Evolutionary conservation across 2,888 invertebrate genomes (phyloP).

Genomic region (Apotomis turbidana): DNA sequence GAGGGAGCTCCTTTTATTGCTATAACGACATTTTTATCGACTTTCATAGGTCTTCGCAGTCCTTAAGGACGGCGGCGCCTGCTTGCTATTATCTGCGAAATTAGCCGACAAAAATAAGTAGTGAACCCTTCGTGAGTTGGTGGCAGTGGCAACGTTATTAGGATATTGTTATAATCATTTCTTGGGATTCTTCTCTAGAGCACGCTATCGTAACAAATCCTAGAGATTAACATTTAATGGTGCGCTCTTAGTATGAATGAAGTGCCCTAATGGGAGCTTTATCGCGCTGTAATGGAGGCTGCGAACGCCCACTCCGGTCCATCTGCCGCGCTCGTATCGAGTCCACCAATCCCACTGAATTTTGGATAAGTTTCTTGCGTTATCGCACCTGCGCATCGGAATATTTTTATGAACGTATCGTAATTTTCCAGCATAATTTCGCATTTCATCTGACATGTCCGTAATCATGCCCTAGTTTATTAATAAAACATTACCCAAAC

Average conservation of each 20-base stretch:
- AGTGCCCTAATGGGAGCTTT: constrained; percentile 69
- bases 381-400: constrained; percentile 31
- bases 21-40: constrained; percentile 71
- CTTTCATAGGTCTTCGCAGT: constrained; percentile 59
- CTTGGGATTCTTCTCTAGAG: constrained; percentile 48
- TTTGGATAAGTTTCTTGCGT: constrained; percentile 39
- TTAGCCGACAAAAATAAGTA: constrained; percentile 50
- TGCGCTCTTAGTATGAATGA: constrained; percentile 66
- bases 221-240: constrained; percentile 69
- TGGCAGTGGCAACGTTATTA: constrained; percentile 23
- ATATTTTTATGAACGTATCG: constrained; percentile 3
- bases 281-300: constrained; percentile 66
- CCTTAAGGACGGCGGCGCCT: constrained; percentile 45
- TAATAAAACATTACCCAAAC: neutral
- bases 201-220: constrained; percentile 61
- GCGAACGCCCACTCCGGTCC: constrained; percentile 41
- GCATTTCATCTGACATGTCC: too few species aligned
- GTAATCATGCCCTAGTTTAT: neutral
- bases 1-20: constrained; percentile 67
- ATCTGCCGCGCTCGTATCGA: constrained; percentile 16
- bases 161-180: constrained; percentile 45
- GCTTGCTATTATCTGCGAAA: constrained; percentile 50
- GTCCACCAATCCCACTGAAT: constrained; percentile 41
- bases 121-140: constrained; percentile 41
- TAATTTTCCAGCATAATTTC: neutral